phyloP scores from a whole-genome alignment of 1,140 invertebrate species.

The Stegodyphus dumicola region DNA sequence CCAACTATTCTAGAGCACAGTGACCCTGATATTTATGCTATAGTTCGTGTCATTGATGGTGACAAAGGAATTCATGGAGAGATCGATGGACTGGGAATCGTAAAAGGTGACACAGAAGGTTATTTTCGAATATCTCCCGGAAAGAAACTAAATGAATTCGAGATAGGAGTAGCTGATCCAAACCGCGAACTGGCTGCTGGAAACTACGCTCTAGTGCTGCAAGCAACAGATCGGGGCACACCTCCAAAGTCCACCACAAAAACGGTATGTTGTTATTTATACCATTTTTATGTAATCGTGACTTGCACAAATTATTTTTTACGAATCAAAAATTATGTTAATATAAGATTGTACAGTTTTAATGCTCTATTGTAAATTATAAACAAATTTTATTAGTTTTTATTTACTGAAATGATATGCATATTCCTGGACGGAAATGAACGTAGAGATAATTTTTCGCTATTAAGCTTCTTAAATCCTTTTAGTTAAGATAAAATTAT shows the following conservation, averaged over 20 bases:
- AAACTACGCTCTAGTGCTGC: slow-evolving; percentile 43
- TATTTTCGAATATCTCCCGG: slow-evolving; percentile 79
- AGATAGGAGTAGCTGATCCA: slow-evolving; percentile 65
- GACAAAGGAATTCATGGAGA: slow-evolving; percentile 81
- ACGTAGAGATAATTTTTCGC: too few species aligned
- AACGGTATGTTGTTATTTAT: slow-evolving; percentile 13
- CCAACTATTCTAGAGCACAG: slow-evolving; percentile 42
- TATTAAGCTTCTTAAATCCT: too few species aligned
- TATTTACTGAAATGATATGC: too few species aligned
- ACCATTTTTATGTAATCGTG: neutral
- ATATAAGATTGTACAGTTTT: too few species aligned
- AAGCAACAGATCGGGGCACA: slow-evolving; percentile 47
- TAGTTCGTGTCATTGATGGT: slow-evolving; percentile 83
- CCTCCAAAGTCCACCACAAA: slow-evolving; percentile 53
- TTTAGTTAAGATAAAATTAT: too few species aligned
- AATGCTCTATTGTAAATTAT: too few species aligned
- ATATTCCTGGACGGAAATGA: too few species aligned
- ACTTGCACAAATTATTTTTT: too few species aligned
- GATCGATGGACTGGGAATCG: slow-evolving; percentile 86
- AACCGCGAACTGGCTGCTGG: slow-evolving; percentile 44
- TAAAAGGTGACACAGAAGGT: slow-evolving; percentile 87
- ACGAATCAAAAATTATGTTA: too few species aligned
- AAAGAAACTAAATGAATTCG: slow-evolving; percentile 68
- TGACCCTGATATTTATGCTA: slow-evolving; percentile 82
- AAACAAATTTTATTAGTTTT: too few species aligned